Conservation (phyloP, 1,140 invertebrate genomes). For the Bombus confusus region DNA sequence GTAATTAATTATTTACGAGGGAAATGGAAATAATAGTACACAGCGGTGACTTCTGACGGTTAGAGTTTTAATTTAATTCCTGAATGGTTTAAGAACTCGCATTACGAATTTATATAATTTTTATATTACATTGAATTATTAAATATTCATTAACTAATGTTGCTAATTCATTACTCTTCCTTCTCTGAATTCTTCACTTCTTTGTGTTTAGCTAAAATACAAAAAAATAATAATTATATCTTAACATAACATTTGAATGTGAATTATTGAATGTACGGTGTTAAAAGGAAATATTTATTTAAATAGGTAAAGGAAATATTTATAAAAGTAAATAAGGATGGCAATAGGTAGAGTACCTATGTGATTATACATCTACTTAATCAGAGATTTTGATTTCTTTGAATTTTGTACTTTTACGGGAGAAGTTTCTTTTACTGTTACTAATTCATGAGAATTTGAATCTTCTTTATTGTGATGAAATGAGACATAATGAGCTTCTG, state of each 20-base stretch:
- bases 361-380: conserved; percentile 11
- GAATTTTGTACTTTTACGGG: conserved; percentile 18
- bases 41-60: too few species aligned
- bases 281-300: background rate
- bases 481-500: background rate
- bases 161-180: conserved; percentile 17
- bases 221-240: conserved; percentile 10
- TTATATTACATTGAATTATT: background rate
- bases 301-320: background rate
- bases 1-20: too few species aligned
- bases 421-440: conserved; percentile 12
- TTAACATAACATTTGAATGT: background rate
- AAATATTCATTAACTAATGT: conserved; percentile 25
- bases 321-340: background rate
- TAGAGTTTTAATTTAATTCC: too few species aligned
- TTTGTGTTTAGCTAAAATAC: conserved; percentile 47
- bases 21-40: too few species aligned
- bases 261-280: background rate
- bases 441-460: conserved; percentile 18
- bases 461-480: conserved; percentile 21
- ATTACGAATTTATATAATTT: conserved; percentile 3
- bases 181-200: conserved; percentile 20
- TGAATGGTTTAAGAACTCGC: too few species aligned
- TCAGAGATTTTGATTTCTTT: background rate
- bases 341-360: conserved; percentile 31